These are phyloP conservation scores for Chaenodraco wilsoni DNA, from an alignment of 2,797 vertebrate genomes.

Conservation along the genomic window DNA sequence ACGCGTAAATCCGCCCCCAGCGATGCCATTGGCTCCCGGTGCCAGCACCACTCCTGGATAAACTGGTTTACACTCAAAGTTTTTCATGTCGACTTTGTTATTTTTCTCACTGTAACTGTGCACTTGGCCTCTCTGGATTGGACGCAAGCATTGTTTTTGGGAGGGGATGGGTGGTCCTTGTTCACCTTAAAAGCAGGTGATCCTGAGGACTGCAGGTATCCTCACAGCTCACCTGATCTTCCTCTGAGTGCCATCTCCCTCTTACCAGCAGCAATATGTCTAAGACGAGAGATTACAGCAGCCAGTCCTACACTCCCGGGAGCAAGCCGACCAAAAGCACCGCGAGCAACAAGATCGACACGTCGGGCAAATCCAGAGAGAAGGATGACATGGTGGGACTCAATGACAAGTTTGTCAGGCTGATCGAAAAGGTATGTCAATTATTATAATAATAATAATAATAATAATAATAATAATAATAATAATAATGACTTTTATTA, in stretches of 20 bases:
- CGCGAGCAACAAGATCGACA: constrained; percentile 42
- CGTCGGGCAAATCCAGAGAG: constrained; percentile 65
- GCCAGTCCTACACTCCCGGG: constrained; percentile 63
- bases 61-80: constrained; percentile 51
- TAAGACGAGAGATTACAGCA: constrained; percentile 63
- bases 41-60: constrained; percentile 11
- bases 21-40: constrained; percentile 45
- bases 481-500: too few species aligned
- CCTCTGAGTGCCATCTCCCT: background rate
- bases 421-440: constrained; percentile 78
- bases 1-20: constrained; percentile 41
- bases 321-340: constrained; percentile 6
- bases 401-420: constrained; percentile 78
- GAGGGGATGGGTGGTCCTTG: constrained; percentile 53
- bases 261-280: constrained; percentile 47
- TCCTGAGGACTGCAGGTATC: background rate
- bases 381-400: constrained; percentile 79
- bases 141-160: constrained; percentile 26
- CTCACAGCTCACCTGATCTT: constrained; percentile 23
- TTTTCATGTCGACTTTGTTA: constrained; percentile 25
- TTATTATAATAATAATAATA: too few species aligned
- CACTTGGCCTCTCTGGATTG: constrained; percentile 58
- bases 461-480: too few species aligned
- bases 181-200: constrained; percentile 60
- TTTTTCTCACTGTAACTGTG: constrained; percentile 2